phyloP scores from a whole-genome alignment of 1,140 invertebrate species.

The Lutraria rhynchaena region DNA sequence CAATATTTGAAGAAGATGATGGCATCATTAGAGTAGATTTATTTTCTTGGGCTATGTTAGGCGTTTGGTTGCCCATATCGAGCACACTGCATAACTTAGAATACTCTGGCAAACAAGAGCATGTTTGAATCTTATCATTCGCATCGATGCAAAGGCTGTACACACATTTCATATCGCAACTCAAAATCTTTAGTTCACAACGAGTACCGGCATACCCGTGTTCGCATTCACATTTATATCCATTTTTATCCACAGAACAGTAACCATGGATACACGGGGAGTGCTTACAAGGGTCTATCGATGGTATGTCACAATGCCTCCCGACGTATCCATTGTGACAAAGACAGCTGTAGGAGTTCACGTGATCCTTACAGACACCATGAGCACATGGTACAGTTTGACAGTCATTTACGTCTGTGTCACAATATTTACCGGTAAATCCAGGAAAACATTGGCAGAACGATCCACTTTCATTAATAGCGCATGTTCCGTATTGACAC shows the following conservation, averaged over 20 bases:
- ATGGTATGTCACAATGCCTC: slow-evolving; percentile 25
- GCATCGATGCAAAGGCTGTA: slow-evolving; percentile 1
- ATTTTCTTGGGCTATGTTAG: no score
- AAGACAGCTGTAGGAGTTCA: slow-evolving; percentile 17
- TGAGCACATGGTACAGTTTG: neutral
- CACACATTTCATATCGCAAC: neutral
- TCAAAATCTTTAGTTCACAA: slow-evolving; percentile 3
- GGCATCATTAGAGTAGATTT: no score
- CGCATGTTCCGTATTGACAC: slow-evolving; percentile 39
- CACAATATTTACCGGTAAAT: slow-evolving; percentile 25
- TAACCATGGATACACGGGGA: slow-evolving; percentile 16
- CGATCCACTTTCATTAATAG: slow-evolving; percentile 22
- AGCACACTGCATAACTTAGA: no score
- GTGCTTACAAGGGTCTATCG: neutral
- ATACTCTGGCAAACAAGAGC: no score
- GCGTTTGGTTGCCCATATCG: no score
- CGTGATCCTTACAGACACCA: slow-evolving; percentile 27
- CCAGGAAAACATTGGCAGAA: slow-evolving; percentile 47
- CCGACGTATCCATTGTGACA: slow-evolving; percentile 19
- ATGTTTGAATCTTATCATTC: no score
- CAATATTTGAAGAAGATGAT: no score
- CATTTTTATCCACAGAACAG: slow-evolving; percentile 26
- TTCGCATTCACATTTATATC: slow-evolving; percentile 11
- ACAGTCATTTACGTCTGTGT: slow-evolving; percentile 28
- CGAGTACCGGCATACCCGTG: slow-evolving; percentile 7